Base-by-base conservation (phyloP, 2,113 vertebrate genomes). In the Oncorhynchus mykiss region DNA sequence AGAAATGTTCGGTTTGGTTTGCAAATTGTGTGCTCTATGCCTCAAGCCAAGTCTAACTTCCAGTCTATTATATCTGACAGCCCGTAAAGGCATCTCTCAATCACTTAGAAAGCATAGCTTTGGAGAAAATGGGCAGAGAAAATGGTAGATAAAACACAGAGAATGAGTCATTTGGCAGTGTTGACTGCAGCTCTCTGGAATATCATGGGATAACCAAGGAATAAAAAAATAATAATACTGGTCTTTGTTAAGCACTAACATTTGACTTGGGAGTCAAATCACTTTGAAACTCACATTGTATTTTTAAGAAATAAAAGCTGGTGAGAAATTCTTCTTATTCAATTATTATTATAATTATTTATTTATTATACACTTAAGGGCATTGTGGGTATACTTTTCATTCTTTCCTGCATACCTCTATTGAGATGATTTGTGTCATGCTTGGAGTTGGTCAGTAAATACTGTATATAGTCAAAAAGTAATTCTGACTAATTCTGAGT, bases 1-100 rank as follows among this genome's bases (percentile, higher is more conserved):
- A 68, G 65, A 86, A 66, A 34, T 75, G 29, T 39, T 78, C 79
- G 68, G 78, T 88, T 88, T 87, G 82, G 77, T 84, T 88, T 85
- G 77, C 39, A 80, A 86, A 80, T 77, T 78, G 54, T 16, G 59
- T 73, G 76, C 31, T 79, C 1, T 22, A 72, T 45, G 39, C 80
- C 75, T 24, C 7, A 62, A 2, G 27, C 25, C n/a, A 5, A 13
- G 65, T 5, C 65, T 29, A 78, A 31, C 16, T 54, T 3, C 16
- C 14, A 5, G 51, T 18, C 39, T 45, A 45, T 11, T 11, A 45
- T 45, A 45, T 45, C 39, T 45, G 39, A 45, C 39, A 45, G 39
- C 9, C 39, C 9, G 39, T 45, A 45, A 11, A 45, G 39, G 39
- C 39, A 45, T 45, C 39, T 45, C 39, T 45, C 39, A 45, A 45